Base-by-base conservation (phyloP, 2,888 invertebrate species). In the Acronicta alni region DNA sequence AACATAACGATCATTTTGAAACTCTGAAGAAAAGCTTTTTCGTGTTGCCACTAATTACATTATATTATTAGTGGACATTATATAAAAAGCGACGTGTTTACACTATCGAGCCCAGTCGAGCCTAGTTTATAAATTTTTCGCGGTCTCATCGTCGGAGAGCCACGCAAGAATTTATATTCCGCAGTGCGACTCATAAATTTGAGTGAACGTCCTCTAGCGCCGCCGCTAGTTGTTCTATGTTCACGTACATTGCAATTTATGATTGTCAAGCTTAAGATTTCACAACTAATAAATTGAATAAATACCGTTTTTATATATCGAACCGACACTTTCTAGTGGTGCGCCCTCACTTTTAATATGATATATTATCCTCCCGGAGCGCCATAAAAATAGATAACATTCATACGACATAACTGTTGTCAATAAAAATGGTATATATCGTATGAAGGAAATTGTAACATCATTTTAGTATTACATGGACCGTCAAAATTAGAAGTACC, bases 121-220 rank as follows among this genome's bases (percentile, higher is more conserved):
- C 75, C 81, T 82, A 85, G 83, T 85, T 84, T 83, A 83, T 85
- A 86, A 69, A 83, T 88, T 89, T 90, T 88, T 89, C 74, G 85
- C 75, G 85, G 85, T 85, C 82, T 85, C 87, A 82, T 85, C 85
- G 85, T 72, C 65, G 81, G 84, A 81, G 83, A 85, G 83, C 86
- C 82, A 86, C 83, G 84, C 85, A 87, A 89, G 89, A 89, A 91
- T 92, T 92, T 91, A 92, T 92, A 90, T 91, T 89, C 92, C 92
- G 92, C 92, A 93, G 71, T 93, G 92, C 92, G 92, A 89, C 92
- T 90, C 91, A 92, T 93, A 93, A 93, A 92, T 93, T 89, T 89
- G 88, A 87, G 88, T 87, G 88, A 87, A 84, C 86, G 91, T 91
- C 89, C 88, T 85, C 86, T 80, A 84, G 79, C 83, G 79, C 80